Evolutionary conservation across 2,113 vertebrate genomes (phyloP).

Genomic region (Nycticorax nycticorax): DNA sequence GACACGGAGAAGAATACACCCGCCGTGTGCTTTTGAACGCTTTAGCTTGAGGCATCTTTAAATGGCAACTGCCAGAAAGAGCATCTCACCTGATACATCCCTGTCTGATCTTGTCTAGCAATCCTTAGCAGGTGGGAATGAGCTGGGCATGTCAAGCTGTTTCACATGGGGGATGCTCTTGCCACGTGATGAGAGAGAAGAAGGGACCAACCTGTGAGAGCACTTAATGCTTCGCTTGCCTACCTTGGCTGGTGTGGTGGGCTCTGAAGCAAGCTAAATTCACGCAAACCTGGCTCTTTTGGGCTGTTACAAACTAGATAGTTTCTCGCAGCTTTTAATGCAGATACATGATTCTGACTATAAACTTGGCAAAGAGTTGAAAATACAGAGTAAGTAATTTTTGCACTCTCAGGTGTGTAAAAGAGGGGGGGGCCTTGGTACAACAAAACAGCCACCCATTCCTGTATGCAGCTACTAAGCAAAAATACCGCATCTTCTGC

Average conservation of each 20-base stretch:
- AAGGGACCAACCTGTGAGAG: not conserved
- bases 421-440: not conserved
- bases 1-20: not conserved
- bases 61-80: not conserved
- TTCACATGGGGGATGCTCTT: not conserved
- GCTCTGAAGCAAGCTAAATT: not conserved
- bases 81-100: not conserved
- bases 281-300: not conserved
- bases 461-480: not conserved
- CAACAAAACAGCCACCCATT: not conserved
- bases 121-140: not conserved
- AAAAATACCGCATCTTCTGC: not conserved
- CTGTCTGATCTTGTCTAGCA: not conserved
- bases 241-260: accelerated
- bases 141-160: not conserved
- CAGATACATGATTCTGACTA: not conserved
- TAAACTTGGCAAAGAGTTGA: not conserved
- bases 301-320: not conserved
- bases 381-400: not conserved
- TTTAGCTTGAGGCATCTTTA: not conserved
- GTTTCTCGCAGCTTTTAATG: not conserved
- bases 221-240: not conserved
- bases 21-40: accelerated
- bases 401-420: accelerated
- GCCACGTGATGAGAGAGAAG: not conserved